Percentiles rank a stretch among this genome's conserved stretches.
Conservation (phyloP, 2,888 invertebrate genomes). For the Tetragnatha montana region DNA sequence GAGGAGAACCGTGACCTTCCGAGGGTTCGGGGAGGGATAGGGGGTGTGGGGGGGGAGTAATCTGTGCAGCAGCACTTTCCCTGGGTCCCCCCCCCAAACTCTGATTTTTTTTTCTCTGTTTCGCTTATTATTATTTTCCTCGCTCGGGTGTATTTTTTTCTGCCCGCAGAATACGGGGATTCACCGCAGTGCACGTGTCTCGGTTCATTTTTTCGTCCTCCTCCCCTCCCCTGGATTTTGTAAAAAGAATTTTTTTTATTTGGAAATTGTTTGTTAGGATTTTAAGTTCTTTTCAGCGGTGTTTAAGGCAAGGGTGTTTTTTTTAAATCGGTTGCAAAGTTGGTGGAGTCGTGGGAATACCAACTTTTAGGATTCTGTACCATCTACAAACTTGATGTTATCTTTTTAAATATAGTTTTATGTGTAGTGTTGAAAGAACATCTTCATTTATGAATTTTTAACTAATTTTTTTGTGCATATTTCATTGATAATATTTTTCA, state of each 20-base stretch:
- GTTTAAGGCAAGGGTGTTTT: too few relatives aligned
- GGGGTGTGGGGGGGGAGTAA: neutral
- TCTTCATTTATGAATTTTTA: too few relatives aligned
- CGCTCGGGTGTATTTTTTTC: neutral
- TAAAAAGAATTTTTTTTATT: neutral
- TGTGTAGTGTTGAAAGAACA: too few relatives aligned
- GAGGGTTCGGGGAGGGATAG: neutral
- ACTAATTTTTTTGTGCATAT: too few relatives aligned
- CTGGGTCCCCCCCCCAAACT: neutral
- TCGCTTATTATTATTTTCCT: neutral
- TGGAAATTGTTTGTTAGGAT: neutral
- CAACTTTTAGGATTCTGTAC: too few relatives aligned
- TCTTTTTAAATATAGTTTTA: too few relatives aligned
- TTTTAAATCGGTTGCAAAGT: too few relatives aligned
- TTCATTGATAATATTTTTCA: too few relatives aligned
- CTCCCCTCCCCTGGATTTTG: neutral
- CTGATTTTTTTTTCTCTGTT: neutral
- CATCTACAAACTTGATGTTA: too few relatives aligned
- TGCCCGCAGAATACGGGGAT: neutral
- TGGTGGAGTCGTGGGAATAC: too few relatives aligned
- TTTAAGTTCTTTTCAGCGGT: neutral
- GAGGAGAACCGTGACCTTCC: slow-evolving; percentile 34
- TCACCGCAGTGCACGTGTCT: neutral
- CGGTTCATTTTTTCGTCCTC: neutral
- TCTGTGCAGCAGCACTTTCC: neutral